A percentile compares a stretch with the other conserved stretches of the same genome.
Conservation (phyloP, 2,888 invertebrate genomes). For the Ecdyonurus torrentis region DNA sequence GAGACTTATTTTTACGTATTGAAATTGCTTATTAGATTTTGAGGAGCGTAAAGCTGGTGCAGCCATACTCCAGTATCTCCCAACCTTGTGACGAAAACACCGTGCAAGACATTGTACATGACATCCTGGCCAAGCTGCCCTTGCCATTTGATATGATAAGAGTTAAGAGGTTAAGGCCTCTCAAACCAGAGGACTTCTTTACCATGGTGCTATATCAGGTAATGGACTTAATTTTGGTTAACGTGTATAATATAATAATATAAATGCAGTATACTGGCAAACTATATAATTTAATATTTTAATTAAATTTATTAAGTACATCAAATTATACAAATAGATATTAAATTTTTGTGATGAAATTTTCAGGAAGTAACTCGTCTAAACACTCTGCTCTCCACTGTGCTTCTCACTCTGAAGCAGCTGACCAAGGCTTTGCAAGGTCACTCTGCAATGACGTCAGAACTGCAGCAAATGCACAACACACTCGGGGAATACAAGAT, state of each 20-base stretch:
- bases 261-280: too few species aligned
- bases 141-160: neutral
- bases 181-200: neutral
- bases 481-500: constrained; percentile 65
- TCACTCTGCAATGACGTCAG: constrained; percentile 72
- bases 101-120: neutral
- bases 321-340: too few species aligned
- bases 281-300: too few species aligned
- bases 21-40: neutral
- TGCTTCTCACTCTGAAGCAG: constrained; percentile 33
- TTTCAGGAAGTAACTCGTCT: neutral
- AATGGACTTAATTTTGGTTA: too few species aligned
- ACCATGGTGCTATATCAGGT: neutral
- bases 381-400: neutral
- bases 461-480: constrained; percentile 59
- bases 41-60: neutral
- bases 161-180: neutral
- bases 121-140: neutral
- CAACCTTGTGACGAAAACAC: neutral
- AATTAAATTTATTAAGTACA: too few species aligned
- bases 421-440: constrained; percentile 70
- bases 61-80: neutral
- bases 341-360: too few species aligned
- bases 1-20: too few species aligned
- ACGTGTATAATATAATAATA: too few species aligned